Conservation (phyloP, 1,140 invertebrate genomes). For the Drosophila melanogaster region Release_6_plus_ISO1_MT NT_037436.4:12341501-12342000, state of each 20-base stretch:
- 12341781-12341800: slow-evolving; percentile 46
- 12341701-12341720: slow-evolving; percentile 18
- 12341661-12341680: background rate
- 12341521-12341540: too few species aligned
- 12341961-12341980: slow-evolving; percentile 1
- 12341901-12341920: slow-evolving; percentile 55
- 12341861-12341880: slow-evolving; percentile 60
- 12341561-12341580: too few species aligned
- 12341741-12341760: slow-evolving; percentile 15
- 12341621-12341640: too few species aligned
- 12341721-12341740: slow-evolving; percentile 18
- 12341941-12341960: slow-evolving; percentile 23
- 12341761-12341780: slow-evolving; percentile 17
- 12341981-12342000: slow-evolving; percentile 23
- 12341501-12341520: background rate
- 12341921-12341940: slow-evolving; percentile 27
- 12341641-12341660: too few species aligned
- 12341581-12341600: too few species aligned
- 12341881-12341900: slow-evolving; percentile 67
- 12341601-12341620: too few species aligned
- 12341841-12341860: slow-evolving; percentile 4
- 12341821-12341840: slow-evolving; percentile 30
- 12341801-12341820: slow-evolving; percentile 57
- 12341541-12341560: too few species aligned
- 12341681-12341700: background rate